Evolutionary conservation across 2,797 vertebrate species (phyloP), one percentile per base, ranked within the genome.

Genomic region (Cirrhinus molitorella): DNA sequence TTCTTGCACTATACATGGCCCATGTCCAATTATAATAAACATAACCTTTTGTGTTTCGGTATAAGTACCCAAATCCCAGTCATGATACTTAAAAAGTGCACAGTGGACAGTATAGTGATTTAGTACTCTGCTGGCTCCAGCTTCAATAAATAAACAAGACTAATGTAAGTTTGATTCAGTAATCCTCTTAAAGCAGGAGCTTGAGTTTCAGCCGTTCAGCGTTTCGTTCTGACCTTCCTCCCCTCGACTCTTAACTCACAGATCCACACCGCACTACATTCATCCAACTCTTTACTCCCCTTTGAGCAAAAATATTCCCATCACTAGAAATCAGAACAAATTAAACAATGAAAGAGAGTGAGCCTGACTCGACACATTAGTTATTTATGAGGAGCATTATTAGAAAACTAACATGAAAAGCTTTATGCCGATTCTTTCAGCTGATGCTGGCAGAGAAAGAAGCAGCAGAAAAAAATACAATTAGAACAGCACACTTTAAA

Each of bases 201-300:
- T 66, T 21, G 31, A 66, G 63, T 37, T 34, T 45, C n/a, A 23
- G 65, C 19, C 1, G 21, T 21, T 45, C 13, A 31, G 3, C 7
- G n/a, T 59, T 53, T 59, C 76, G 8, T 25, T 75, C 59, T 40
- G 55, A 25, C 23, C 34, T 80, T 11, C 40, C 17, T 40, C 34
- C 40, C 17, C n/a, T 77, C 43, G 21, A 71, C n/a, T 61, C n/a
- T 77, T 25, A 11, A 13, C n/a, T 12, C 25, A 65, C 80, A 40
- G 17, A 61, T 79, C 70, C 80, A 87, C 83, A 75, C 61, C 55
- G 74, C 80, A 45, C n/a, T 37, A 72, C 31, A 81, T 51, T 31
- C 40, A 45, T 14, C 49, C 72, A 57, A 37, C 57, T 61, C 31
- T 21, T 23, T 49, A 61, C 68, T 79, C 63, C 31, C 68, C 57